These are phyloP conservation scores for Coryphaenoides rupestris DNA, from an alignment of 2,113 vertebrate genomes.

Conservation along the genomic window DNA sequence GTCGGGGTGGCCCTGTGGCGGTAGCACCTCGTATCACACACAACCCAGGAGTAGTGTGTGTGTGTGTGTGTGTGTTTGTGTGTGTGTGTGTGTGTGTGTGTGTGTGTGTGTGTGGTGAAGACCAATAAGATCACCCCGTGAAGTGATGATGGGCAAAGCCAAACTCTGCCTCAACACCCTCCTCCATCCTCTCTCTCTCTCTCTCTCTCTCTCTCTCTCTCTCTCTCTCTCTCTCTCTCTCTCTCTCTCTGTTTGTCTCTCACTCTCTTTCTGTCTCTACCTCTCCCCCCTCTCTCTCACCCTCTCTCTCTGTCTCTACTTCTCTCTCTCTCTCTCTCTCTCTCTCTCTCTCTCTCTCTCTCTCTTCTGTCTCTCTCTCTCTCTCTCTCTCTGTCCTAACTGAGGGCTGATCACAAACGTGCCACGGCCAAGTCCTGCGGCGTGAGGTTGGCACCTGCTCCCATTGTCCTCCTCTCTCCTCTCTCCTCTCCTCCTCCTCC, in stretches of 20 bases:
- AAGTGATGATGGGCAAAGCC: constrained; percentile 49
- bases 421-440: constrained; percentile 62
- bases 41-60: constrained; percentile 33
- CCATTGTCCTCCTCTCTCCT: constrained; percentile 48
- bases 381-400: constrained; percentile 18
- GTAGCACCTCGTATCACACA: constrained; percentile 41
- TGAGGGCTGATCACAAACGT: constrained; percentile 38
- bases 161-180: constrained; percentile 21
- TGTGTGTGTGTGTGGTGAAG: constrained; percentile 54
- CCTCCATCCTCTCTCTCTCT: constrained; percentile 1
- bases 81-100: constrained; percentile 42
- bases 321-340: background rate
- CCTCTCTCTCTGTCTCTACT: constrained; percentile 7
- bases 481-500: constrained; percentile 47
- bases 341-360: too few relatives aligned
- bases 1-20: constrained; percentile 48
- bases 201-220: background rate
- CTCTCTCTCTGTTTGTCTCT: too few relatives aligned
- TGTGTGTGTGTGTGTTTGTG: constrained; percentile 46
- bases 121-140: constrained; percentile 56
- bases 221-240: too few relatives aligned
- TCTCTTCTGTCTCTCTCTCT: background rate
- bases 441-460: constrained; percentile 53
- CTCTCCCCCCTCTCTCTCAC: too few relatives aligned
- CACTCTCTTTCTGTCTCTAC: too few relatives aligned